Evolutionary conservation across 1,140 invertebrate genomes (phyloP).

Genomic region (Xylocopa sonorina): DNA sequence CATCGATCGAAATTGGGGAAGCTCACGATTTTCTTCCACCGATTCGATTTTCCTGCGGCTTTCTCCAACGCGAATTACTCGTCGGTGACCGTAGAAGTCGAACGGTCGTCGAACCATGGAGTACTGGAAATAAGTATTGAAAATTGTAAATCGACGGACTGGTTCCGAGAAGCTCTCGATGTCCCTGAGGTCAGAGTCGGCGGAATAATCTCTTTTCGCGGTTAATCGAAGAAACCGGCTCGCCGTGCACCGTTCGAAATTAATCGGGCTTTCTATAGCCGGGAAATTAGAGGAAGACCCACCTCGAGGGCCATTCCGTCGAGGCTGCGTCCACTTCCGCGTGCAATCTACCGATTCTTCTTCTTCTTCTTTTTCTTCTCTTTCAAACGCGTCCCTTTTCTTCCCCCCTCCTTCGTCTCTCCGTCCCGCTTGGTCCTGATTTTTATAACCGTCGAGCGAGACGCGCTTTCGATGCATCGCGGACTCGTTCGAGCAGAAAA

Average conservation of each 20-base stretch:
- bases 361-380: not conserved
- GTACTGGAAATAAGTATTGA: constrained; percentile 43
- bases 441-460: constrained; percentile 12
- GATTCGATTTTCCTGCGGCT: constrained; percentile 7
- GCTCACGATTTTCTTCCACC: not conserved
- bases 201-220: constrained; percentile 17
- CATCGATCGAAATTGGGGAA: too few species aligned
- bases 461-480: constrained; percentile 32
- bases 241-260: constrained; percentile 26
- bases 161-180: constrained; percentile 38
- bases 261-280: constrained; percentile 30
- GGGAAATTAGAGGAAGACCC: constrained; percentile 30
- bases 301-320: not conserved
- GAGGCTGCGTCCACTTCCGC: constrained; percentile 12
- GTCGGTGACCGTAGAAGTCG: not conserved
- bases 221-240: constrained; percentile 38
- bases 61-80: constrained; percentile 8
- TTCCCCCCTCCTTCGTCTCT: not conserved
- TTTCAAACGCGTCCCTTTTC: not conserved
- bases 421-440: too few species aligned
- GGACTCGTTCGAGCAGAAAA: constrained; percentile 39
- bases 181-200: constrained; percentile 36
- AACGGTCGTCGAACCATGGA: not conserved
- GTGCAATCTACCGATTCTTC: constrained; percentile 2
- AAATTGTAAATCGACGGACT: constrained; percentile 29